phyloP scores from a whole-genome alignment of 2,888 invertebrate genomes.

The Bhutanitis thaidina region DNA sequence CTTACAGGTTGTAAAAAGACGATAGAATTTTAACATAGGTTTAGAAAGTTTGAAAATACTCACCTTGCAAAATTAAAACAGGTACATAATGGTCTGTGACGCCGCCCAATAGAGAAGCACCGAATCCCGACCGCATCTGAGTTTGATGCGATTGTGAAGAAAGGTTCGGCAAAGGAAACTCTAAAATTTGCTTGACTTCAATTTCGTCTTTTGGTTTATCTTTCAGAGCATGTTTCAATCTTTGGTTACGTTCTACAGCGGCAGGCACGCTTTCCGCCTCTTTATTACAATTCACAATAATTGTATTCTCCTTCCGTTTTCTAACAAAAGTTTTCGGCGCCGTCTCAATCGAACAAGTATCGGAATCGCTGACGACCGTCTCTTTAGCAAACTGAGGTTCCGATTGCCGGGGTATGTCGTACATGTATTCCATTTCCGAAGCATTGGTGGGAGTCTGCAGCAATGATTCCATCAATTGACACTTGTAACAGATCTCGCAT shows the following conservation, averaged over 20 bases:
- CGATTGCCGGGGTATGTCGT: conserved; percentile 59
- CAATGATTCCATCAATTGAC: conserved; percentile 76
- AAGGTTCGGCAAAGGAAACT: conserved; percentile 77
- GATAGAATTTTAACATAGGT: too few species aligned
- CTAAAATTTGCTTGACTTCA: conserved; percentile 68
- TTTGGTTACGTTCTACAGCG: conserved; percentile 16
- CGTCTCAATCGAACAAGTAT: conserved; percentile 36
- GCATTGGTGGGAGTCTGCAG: conserved; percentile 89
- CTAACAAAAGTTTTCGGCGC: conserved; percentile 67
- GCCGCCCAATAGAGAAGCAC: conserved; percentile 81
- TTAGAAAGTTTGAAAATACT: conserved; percentile 18
- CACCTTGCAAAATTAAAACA: conserved; percentile 87
- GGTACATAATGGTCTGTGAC: conserved; percentile 84
- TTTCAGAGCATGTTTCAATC: conserved; percentile 19
- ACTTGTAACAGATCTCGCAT: conserved; percentile 76
- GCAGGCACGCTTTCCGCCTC: conserved; percentile 11
- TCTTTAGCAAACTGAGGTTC: conserved; percentile 67
- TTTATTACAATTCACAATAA: conserved; percentile 53
- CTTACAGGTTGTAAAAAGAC: too few species aligned
- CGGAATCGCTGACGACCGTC: conserved; percentile 39
- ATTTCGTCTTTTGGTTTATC: conserved; percentile 27
- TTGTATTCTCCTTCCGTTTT: conserved; percentile 61
- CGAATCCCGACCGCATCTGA: conserved; percentile 64
- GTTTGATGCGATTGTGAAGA: conserved; percentile 19
- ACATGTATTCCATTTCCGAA: conserved; percentile 82